A percentile compares a stretch with the other conserved stretches of the same genome.
Evolutionary conservation across 2,888 invertebrate species (phyloP).

Genomic region (Physocephala rufipes): DNA sequence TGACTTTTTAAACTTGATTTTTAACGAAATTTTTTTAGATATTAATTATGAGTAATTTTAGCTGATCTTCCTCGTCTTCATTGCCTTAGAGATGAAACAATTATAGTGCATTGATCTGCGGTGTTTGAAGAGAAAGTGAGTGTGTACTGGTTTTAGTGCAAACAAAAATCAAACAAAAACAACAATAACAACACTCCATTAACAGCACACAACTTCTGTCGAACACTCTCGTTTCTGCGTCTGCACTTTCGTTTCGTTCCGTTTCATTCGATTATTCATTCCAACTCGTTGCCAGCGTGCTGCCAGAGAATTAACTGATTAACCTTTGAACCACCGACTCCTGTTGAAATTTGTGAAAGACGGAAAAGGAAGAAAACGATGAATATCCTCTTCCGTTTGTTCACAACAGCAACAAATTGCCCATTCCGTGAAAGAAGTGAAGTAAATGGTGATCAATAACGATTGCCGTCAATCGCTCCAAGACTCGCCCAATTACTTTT

Average conservation of each 20-base stretch:
- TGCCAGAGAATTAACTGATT: not conserved
- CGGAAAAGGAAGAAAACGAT: conserved; percentile 41
- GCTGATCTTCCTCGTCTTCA: not conserved
- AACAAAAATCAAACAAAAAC: too few species aligned
- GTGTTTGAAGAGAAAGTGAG: not conserved
- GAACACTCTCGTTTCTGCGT: too few species aligned
- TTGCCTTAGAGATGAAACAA: not conserved
- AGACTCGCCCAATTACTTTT: not conserved
- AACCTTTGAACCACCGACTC: not conserved
- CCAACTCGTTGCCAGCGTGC: not conserved
- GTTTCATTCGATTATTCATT: too few species aligned
- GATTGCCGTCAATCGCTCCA: conserved; percentile 16
- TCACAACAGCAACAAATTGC: too few species aligned
- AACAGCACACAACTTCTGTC: not conserved
- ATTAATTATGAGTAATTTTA: too few species aligned
- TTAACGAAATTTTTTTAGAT: too few species aligned
- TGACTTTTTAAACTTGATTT: too few species aligned
- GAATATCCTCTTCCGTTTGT: conserved; percentile 20
- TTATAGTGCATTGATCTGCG: not conserved
- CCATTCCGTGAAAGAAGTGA: too few species aligned
- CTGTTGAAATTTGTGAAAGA: not conserved
- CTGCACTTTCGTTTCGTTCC: too few species aligned
- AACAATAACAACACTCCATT: not conserved
- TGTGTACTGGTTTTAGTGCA: not conserved
- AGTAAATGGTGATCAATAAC: conserved; percentile 14